phyloP scores from a whole-genome alignment of 2,113 vertebrate genomes.

The Dryoscopus gambensis region DNA sequence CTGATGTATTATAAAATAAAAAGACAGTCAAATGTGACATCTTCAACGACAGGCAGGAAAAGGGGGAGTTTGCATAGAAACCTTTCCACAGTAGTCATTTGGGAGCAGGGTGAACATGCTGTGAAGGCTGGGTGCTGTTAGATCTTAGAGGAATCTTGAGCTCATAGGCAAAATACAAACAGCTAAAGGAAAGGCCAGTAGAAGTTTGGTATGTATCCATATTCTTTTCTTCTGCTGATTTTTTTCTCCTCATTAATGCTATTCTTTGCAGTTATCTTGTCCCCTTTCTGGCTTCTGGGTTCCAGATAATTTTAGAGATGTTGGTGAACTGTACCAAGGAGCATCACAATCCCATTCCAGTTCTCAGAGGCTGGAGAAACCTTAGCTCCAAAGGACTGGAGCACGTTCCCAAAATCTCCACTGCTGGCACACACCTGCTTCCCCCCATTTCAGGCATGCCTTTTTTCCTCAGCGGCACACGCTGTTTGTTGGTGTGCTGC shows the following conservation, averaged over 20 bases:
- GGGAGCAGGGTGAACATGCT: background rate
- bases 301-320: background rate
- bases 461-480: background rate
- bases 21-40: background rate
- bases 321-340: background rate
- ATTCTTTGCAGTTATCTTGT: background rate
- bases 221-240: background rate
- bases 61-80: background rate
- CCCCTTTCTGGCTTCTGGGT: background rate
- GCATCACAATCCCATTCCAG: background rate
- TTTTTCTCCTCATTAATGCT: background rate
- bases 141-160: background rate
- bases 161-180: background rate
- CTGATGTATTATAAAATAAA: background rate
- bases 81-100: background rate
- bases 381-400: fast-evolving
- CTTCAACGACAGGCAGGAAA: background rate
- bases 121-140: background rate
- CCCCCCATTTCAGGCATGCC: background rate
- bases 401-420: background rate
- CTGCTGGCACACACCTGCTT: background rate
- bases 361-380: background rate
- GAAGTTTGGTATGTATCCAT: background rate
- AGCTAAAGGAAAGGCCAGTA: background rate
- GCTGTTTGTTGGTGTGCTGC: background rate